Percentiles rank a stretch among this genome's conserved stretches.
Evolutionary conservation across 2,888 invertebrate species (phyloP).

Genomic region (Lasioglossum villosulum): DNA sequence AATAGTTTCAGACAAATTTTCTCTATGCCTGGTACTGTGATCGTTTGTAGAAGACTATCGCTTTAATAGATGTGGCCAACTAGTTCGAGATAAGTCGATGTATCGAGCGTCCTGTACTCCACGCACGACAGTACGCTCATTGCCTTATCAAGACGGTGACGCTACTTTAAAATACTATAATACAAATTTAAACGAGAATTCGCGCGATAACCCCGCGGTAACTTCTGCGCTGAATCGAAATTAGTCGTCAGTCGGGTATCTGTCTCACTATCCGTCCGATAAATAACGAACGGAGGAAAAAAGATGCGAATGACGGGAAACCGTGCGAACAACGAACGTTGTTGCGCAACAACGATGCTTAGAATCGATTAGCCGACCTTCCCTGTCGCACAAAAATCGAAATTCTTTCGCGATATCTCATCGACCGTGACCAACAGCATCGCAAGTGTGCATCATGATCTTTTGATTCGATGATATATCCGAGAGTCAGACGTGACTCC

Average conservation of each 20-base stretch:
- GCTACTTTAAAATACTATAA: slow-evolving; percentile 34
- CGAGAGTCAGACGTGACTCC: neutral
- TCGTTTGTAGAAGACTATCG: slow-evolving; percentile 1
- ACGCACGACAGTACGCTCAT: slow-evolving; percentile 23
- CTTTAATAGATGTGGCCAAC: neutral
- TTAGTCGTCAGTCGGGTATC: slow-evolving; percentile 27
- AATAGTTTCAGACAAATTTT: no score
- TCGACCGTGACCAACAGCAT: slow-evolving; percentile 37
- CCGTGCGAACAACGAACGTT: neutral
- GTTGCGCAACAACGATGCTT: slow-evolving; percentile 29
- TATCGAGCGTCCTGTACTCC: slow-evolving; percentile 26
- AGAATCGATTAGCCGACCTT: slow-evolving; percentile 45
- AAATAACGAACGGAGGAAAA: neutral
- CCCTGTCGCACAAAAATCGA: slow-evolving; percentile 36
- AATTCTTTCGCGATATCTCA: slow-evolving; percentile 50
- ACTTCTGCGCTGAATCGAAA: slow-evolving; percentile 14
- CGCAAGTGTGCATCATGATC: slow-evolving; percentile 8
- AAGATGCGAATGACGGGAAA: neutral
- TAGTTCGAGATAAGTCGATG: slow-evolving; percentile 37
- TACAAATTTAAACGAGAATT: slow-evolving; percentile 52
- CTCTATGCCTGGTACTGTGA: neutral
- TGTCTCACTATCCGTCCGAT: neutral
- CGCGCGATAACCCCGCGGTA: slow-evolving; percentile 43
- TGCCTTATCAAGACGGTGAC: slow-evolving; percentile 43
- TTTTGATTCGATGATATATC: slow-evolving; percentile 12